Evolutionary conservation across 2,113 vertebrate genomes (phyloP), one percentile per base, ranked within the genome.

Genomic region (Athene noctua): DNA sequence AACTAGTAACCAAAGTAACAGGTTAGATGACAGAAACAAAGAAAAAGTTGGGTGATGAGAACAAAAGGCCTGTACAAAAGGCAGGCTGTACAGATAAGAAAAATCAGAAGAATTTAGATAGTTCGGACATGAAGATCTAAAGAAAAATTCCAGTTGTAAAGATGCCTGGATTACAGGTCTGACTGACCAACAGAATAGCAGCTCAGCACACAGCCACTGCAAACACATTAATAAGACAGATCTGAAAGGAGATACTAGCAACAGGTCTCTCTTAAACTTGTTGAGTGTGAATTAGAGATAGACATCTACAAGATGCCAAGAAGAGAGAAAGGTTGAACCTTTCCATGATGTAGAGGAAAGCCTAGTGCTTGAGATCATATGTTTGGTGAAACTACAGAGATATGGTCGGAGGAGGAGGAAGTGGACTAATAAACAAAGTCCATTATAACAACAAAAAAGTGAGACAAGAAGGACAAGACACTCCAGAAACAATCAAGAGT

Each of bases 271-370:
- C 70, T 52, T 2, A 19, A 51, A 14, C 4, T 17, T 46, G 25
- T 9, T 6, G 25, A 66, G 26, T 5, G 17, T 26, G n/a, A 80
- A 52, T 51, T 34, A 21, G 6, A 44, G 61, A 54, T 1, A 73
- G 52, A 67, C 51, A 54, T 15, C 72, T 9, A 2, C 34, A 23
- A 0, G 1, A 44, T 29, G 67, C 57, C 70, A 52, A 62, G 21
- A 36, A 79, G 25, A 58, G 30, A 57, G 32, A 42, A 20, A 61
- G 63, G 19, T 15, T 82, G 34, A 52, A 5, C 15, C 22, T 13
- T 15, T 3, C 61, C 11, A 0, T 0, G 2, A 55, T 1, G 21
- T 2, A 9, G n/a, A 82, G 30, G 36, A 30, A 72, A 66, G 2
- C 8, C 68, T 46, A n/a, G 27, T 0, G 21, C 66, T 7, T 5